phyloP scores from a whole-genome alignment of 2,888 invertebrate genomes.

The Flexamia atlantica region DNA sequence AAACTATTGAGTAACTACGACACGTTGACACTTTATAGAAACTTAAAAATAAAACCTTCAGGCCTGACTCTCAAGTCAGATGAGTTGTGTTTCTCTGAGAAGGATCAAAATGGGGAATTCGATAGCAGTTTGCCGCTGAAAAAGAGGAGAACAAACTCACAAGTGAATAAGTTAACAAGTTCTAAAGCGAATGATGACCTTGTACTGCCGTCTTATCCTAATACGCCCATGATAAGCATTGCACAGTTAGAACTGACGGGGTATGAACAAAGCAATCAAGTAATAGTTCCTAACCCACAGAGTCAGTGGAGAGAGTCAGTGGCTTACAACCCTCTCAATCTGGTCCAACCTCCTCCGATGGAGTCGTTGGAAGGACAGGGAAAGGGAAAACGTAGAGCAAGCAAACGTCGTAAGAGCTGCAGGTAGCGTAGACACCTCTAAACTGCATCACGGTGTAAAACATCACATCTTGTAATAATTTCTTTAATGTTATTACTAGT shows the following conservation, averaged over 20 bases:
- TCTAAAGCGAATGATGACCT: slow-evolving; percentile 27
- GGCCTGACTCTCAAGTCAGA: not conserved
- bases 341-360: not conserved
- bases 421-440: slow-evolving; percentile 8
- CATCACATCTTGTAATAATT: slow-evolving; percentile 13
- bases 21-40: slow-evolving; percentile 29
- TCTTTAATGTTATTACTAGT: not conserved
- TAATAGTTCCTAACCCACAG: slow-evolving; percentile 55
- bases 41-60: slow-evolving; percentile 17
- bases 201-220: slow-evolving; percentile 62
- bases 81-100: not conserved
- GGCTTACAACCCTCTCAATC: slow-evolving; percentile 1
- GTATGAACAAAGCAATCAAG: slow-evolving; percentile 48
- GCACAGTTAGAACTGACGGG: slow-evolving; percentile 59
- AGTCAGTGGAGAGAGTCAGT: slow-evolving; percentile 31
- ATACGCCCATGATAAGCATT: slow-evolving; percentile 66
- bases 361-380: slow-evolving; percentile 1
- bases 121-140: slow-evolving; percentile 57
- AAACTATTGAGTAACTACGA: slow-evolving; percentile 51
- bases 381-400: slow-evolving; percentile 11
- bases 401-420: slow-evolving; percentile 17
- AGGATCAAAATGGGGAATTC: slow-evolving; percentile 49
- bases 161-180: too few species aligned
- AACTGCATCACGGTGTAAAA: not conserved
- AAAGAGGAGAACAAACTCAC: slow-evolving; percentile 57